A percentile compares a stretch with the other conserved stretches of the same genome.
Conservation (phyloP, 2,113 vertebrate species). For the Lampris megalopsis region DNA sequence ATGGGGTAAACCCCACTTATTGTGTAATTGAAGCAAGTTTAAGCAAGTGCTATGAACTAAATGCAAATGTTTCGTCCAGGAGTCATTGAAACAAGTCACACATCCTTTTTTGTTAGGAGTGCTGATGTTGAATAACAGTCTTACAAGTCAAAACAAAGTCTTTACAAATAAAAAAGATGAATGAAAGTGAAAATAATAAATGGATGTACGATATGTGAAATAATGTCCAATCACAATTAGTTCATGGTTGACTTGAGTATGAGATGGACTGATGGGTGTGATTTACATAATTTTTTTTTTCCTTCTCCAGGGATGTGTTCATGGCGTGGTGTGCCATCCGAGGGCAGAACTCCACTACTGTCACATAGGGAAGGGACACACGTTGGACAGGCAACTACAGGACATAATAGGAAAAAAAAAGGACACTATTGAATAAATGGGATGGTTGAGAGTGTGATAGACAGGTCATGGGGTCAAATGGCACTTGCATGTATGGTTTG, state of each 20-base stretch:
- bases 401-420: background rate
- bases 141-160: no score
- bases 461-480: conserved; percentile 13
- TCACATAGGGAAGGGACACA: conserved; percentile 67
- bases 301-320: conserved; percentile 80
- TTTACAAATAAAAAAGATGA: no score
- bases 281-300: background rate
- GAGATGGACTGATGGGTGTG: no score
- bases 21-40: no score
- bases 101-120: background rate
- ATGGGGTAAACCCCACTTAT: no score
- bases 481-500: conserved; percentile 32
- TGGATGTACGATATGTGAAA: no score
- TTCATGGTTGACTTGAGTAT: no score
- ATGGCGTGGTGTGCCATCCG: conserved; percentile 85
- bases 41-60: no score
- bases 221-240: no score
- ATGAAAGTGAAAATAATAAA: no score
- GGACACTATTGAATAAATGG: conserved; percentile 13
- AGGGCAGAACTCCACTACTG: conserved; percentile 80
- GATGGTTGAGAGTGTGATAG: background rate
- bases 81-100: background rate
- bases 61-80: no score
- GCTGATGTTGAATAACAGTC: no score
- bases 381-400: background rate